Conservation (phyloP, 2,797 vertebrate species). For the Hylomyscus alleni region DNA sequence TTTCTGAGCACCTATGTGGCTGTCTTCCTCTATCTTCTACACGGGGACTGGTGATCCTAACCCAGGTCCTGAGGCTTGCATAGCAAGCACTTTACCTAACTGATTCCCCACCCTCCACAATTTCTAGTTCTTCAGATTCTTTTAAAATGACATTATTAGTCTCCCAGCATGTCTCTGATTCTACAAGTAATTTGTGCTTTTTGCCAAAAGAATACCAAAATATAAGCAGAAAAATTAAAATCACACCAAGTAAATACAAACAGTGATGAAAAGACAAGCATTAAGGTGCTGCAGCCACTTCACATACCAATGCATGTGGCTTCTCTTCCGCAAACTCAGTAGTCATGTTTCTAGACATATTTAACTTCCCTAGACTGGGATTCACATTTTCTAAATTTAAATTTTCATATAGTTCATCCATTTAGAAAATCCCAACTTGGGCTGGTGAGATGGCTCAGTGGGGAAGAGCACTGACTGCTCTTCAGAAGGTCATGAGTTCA, state of each 20-base stretch:
- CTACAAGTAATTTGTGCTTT: neutral
- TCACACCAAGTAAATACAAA: neutral
- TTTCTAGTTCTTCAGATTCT: conserved; percentile 43
- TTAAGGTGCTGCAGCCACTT: neutral
- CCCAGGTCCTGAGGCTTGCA: neutral
- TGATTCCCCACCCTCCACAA: neutral
- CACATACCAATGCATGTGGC: neutral
- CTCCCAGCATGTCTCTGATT: conserved; percentile 51
- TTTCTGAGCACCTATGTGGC: neutral
- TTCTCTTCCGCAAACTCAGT: conserved; percentile 11
- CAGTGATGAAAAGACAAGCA: conserved; percentile 29
- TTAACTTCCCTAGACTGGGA: conserved; percentile 26
- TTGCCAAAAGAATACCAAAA: conserved; percentile 28
- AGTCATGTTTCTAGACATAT: neutral
- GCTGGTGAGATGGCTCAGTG: too few relatives aligned
- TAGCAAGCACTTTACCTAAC: neutral
- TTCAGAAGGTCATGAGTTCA: too few relatives aligned
- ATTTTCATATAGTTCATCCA: conserved; percentile 32
- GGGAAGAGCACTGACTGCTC: too few relatives aligned
- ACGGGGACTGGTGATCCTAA: neutral
- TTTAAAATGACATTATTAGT: conserved; percentile 44
- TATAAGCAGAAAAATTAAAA: conserved; percentile 64
- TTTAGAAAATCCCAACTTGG: conserved; percentile 63
- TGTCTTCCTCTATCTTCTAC: neutral
- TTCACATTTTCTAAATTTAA: conserved; percentile 32